Evolutionary conservation across 2,888 invertebrate species (phyloP).

Genomic region (Mellilla xanthometata): DNA sequence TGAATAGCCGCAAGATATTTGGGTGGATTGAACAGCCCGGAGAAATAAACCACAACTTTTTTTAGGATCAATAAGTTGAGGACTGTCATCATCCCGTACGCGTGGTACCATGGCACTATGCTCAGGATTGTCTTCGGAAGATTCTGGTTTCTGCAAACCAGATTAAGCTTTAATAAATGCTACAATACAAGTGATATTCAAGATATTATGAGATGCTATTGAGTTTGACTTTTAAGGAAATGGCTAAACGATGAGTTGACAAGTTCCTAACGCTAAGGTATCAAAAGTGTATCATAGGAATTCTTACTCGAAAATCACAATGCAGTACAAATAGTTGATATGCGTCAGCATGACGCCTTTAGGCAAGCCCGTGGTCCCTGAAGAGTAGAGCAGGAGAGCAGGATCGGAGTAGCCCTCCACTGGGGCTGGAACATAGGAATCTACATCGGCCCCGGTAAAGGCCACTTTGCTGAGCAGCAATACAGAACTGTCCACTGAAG

Average conservation of each 20-base stretch:
- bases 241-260: no score
- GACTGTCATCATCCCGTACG: constrained; percentile 86
- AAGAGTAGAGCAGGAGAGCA: constrained; percentile 79
- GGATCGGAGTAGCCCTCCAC: constrained; percentile 42
- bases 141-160: neutral
- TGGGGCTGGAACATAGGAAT: constrained; percentile 36
- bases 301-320: constrained; percentile 69
- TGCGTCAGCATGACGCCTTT: constrained; percentile 90
- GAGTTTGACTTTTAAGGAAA: no score
- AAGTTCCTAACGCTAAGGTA: no score
- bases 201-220: no score
- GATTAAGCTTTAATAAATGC: no score
- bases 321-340: constrained; percentile 69
- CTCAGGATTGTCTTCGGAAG: constrained; percentile 1
- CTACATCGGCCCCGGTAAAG: constrained; percentile 28
- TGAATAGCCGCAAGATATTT: constrained; percentile 84
- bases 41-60: constrained; percentile 70
- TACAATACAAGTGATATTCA: no score
- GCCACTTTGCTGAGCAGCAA: constrained; percentile 33
- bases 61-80: constrained; percentile 78
- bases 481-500: constrained; percentile 42
- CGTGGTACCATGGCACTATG: constrained; percentile 91
- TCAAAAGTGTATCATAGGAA: no score
- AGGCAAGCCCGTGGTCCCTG: constrained; percentile 90
- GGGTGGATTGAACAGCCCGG: constrained; percentile 85